phyloP scores from a whole-genome alignment of 2,113 vertebrate species.

The Copsychus sechellarum region DNA sequence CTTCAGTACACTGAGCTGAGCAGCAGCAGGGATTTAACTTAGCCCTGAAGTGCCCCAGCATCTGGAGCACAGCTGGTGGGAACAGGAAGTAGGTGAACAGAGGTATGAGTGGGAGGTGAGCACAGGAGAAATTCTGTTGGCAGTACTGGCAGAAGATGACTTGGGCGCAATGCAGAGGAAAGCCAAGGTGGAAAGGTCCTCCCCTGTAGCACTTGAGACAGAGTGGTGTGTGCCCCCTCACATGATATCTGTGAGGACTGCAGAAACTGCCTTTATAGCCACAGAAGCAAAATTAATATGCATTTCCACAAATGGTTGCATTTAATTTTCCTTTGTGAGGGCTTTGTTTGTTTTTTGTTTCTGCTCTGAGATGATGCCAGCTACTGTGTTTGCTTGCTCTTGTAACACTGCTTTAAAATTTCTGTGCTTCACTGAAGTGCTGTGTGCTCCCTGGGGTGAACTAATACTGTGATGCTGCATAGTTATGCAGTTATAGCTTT shows the following conservation, averaged over 20 bases:
- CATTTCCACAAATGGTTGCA: neutral
- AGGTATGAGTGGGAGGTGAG: neutral
- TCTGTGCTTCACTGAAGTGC: conserved; percentile 65
- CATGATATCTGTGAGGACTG: neutral
- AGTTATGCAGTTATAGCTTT: conserved; percentile 33
- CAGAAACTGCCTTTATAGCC: neutral
- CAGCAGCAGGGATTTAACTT: neutral
- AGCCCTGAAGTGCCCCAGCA: neutral
- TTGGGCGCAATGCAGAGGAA: neutral
- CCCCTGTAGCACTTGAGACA: neutral
- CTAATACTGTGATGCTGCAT: conserved; percentile 27
- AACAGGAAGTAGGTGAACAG: neutral
- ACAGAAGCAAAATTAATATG: neutral
- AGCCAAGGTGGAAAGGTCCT: neutral
- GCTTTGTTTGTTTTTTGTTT: conserved; percentile 45
- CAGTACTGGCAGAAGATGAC: neutral
- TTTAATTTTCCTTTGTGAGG: conserved; percentile 27
- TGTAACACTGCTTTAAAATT: conserved; percentile 66
- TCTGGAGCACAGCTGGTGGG: neutral
- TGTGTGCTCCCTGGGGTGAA: conserved; percentile 34
- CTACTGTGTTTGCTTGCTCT: conserved; percentile 69
- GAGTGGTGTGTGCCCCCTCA: neutral
- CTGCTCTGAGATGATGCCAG: conserved; percentile 47
- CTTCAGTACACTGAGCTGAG: neutral
- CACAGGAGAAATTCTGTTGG: neutral